Conservation (phyloP, 23 tunicate genomes). For the Halocynthia roretzi region DNA sequence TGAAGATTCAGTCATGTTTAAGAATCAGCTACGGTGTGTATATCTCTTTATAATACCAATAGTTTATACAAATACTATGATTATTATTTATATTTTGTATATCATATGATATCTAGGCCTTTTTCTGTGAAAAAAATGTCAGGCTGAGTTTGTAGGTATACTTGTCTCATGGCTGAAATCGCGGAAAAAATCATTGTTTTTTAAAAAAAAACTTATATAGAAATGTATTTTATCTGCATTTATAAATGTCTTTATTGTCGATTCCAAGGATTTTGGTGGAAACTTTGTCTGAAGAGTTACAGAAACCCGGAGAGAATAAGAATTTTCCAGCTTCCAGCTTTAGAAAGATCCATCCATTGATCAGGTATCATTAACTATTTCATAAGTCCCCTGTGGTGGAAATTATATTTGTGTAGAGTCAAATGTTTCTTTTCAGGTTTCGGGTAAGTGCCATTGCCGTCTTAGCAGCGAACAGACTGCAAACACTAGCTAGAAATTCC, state of each 20-base stretch:
- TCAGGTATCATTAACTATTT: slow-evolving; percentile 41
- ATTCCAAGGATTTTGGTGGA: slow-evolving; percentile 48
- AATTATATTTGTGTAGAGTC: background rate
- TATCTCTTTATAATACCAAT: too few species aligned
- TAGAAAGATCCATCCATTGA: slow-evolving; percentile 57
- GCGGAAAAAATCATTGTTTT: too few species aligned
- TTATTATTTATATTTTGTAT: too few species aligned
- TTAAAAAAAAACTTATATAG: too few species aligned
- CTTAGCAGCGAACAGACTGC: slow-evolving; percentile 53
- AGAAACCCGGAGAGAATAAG: slow-evolving; percentile 7
- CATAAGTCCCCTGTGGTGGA: background rate
- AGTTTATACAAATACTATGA: too few species aligned
- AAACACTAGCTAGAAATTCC: slow-evolving; percentile 10
- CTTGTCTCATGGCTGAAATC: too few species aligned
- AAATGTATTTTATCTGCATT: too few species aligned
- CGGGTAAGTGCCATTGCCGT: slow-evolving; percentile 71
- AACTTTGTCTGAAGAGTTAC: slow-evolving; percentile 59
- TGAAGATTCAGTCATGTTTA: slow-evolving; percentile 44
- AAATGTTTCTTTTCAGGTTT: slow-evolving; percentile 39
- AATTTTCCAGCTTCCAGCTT: slow-evolving; percentile 23
- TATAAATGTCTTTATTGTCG: background rate
- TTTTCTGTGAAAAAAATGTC: background rate
- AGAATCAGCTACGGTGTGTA: slow-evolving; percentile 56
- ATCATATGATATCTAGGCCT: too few species aligned
- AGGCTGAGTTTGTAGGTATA: background rate